Conservation (phyloP, 2,113 vertebrate species). For the Rousettus leschenaultii region DNA sequence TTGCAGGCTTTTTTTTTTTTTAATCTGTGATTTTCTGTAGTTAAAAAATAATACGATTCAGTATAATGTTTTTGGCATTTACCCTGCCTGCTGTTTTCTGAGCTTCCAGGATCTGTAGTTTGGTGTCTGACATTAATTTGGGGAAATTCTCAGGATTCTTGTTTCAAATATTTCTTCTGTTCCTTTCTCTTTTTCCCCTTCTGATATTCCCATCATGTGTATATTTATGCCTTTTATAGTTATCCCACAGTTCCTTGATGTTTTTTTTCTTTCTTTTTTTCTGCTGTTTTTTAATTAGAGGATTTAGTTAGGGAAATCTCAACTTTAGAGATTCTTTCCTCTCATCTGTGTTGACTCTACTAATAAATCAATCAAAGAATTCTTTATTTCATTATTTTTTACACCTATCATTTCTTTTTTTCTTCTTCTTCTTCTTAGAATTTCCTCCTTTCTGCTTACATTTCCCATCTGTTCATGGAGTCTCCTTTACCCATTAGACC, state of each 20-base stretch:
- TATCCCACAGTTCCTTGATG: neutral
- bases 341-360: neutral
- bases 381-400: neutral
- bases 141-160: neutral
- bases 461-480: neutral
- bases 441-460: neutral
- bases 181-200: neutral
- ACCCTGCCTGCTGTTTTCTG: neutral
- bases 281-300: neutral
- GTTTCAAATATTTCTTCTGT: neutral
- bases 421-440: neutral
- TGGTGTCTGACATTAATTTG: neutral
- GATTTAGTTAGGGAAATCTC: neutral
- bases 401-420: neutral
- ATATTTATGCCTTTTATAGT: neutral
- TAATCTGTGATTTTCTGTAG: neutral
- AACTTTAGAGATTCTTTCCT: neutral
- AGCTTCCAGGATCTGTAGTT: neutral
- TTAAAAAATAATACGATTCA: neutral
- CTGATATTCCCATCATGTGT: neutral
- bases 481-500: neutral
- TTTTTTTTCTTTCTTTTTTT: neutral
- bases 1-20: neutral
- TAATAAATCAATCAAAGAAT: neutral
- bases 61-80: neutral